Percentiles rank a stretch among this genome's conserved stretches.
Evolutionary conservation across 2,888 invertebrate species (phyloP).

Genomic region (Drosophila lutescens): DNA sequence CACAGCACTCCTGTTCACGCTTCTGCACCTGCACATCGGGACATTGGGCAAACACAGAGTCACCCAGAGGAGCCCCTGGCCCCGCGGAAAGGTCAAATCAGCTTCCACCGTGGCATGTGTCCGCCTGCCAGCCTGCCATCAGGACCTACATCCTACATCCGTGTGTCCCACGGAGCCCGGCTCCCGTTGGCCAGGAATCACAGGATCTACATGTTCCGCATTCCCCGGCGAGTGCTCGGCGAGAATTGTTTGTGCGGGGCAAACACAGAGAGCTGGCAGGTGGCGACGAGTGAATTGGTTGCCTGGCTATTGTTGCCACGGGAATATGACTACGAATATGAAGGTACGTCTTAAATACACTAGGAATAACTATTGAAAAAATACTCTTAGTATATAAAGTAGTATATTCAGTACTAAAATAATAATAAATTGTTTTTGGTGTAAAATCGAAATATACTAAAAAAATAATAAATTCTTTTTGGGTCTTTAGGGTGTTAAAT

Average conservation of each 20-base stretch:
- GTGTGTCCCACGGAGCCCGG: slow-evolving; percentile 15
- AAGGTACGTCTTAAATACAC: slow-evolving; percentile 6
- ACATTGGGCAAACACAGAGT: slow-evolving; percentile 15
- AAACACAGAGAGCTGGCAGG: slow-evolving; percentile 43
- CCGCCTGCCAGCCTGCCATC: slow-evolving; percentile 3
- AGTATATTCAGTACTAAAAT: too few relatives aligned
- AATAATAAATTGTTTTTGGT: too few relatives aligned
- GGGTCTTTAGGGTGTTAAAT: too few relatives aligned
- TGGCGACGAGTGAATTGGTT: slow-evolving; percentile 37
- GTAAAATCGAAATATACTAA: too few relatives aligned
- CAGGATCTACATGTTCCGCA: slow-evolving; percentile 21
- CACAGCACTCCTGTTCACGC: slow-evolving; percentile 19
- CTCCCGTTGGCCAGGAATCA: slow-evolving; percentile 17
- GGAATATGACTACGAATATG: slow-evolving; percentile 18
- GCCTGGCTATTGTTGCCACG: slow-evolving; percentile 40
- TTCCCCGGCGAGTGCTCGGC: slow-evolving; percentile 25
- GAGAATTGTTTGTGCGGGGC: slow-evolving; percentile 36
- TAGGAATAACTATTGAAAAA: slow-evolving; percentile 3
- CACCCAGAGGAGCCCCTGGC: slow-evolving; percentile 7
- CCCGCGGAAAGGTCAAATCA: slow-evolving; percentile 49
- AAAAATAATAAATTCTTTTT: too few relatives aligned
- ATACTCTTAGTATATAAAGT: too few relatives aligned
- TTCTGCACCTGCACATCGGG: slow-evolving; percentile 33
- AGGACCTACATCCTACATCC: slow-evolving; percentile 1
- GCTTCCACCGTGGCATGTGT: slow-evolving; percentile 41